Evolutionary conservation across 2,888 invertebrate species (phyloP).

Genomic region (Chesias legatella): DNA sequence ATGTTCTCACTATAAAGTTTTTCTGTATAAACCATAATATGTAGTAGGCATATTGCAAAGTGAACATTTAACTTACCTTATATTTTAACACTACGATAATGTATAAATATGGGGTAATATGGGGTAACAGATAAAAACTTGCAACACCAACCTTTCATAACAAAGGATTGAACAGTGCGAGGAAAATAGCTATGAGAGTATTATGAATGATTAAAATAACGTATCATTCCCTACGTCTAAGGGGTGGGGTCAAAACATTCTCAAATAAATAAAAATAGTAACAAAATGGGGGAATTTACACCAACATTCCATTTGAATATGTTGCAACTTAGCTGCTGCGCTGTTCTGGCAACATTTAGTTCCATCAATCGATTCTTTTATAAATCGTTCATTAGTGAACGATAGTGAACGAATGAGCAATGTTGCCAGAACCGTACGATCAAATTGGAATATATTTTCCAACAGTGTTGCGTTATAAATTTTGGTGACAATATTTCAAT

Average conservation of each 20-base stretch:
- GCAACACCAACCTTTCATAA: slow-evolving; percentile 67
- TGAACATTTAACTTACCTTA: slow-evolving; percentile 50
- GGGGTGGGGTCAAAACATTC: slow-evolving; percentile 82
- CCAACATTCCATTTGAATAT: slow-evolving; percentile 85
- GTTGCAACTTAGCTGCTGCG: slow-evolving; percentile 57
- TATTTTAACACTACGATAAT: slow-evolving; percentile 32
- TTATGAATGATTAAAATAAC: slow-evolving; percentile 58
- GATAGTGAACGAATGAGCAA: slow-evolving; percentile 16
- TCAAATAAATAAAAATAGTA: slow-evolving; percentile 40
- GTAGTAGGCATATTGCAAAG: slow-evolving; percentile 39
- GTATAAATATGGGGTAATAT: slow-evolving; percentile 37
- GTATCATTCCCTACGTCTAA: slow-evolving; percentile 74
- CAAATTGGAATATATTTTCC: slow-evolving; percentile 67
- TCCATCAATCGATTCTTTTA: slow-evolving; percentile 24
- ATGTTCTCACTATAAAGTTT: no score
- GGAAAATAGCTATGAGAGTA: slow-evolving; percentile 66
- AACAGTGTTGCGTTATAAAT: slow-evolving; percentile 13
- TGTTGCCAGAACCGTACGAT: slow-evolving; percentile 72
- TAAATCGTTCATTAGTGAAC: slow-evolving; percentile 11
- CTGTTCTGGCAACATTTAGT: slow-evolving; percentile 65
- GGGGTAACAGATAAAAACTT: slow-evolving; percentile 52
- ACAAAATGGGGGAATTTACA: slow-evolving; percentile 75
- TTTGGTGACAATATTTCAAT: slow-evolving; percentile 31
- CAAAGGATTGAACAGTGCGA: slow-evolving; percentile 68
- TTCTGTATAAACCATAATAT: no score